Percentiles rank a stretch among this genome's conserved stretches.
Evolutionary conservation across 2,797 vertebrate species (phyloP).

Genomic region (Dendrocincla tyrannina): DNA sequence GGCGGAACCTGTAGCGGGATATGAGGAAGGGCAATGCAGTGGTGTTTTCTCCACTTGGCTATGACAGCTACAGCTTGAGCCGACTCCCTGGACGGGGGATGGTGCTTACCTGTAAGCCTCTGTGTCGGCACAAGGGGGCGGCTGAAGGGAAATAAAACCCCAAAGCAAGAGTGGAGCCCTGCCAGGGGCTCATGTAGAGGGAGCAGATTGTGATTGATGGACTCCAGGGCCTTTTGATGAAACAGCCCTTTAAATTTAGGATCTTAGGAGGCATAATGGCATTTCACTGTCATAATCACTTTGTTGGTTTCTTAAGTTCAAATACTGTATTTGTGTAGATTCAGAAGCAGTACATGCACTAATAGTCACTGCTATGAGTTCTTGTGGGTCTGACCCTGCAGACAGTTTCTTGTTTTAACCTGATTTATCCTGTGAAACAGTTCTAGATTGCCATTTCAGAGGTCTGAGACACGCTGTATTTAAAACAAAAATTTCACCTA

Average conservation of each 20-base stretch:
- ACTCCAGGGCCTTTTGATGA: background rate
- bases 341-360: background rate
- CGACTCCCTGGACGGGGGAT: accelerated
- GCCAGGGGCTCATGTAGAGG: background rate
- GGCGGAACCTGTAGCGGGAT: background rate
- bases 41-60: background rate
- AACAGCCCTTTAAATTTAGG: background rate
- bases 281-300: background rate
- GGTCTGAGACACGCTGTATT: background rate
- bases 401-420: background rate
- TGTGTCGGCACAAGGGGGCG: background rate
- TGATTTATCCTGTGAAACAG: background rate
- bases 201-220: background rate
- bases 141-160: background rate
- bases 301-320: background rate
- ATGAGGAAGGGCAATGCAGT: background rate
- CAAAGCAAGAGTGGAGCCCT: background rate
- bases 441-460: background rate
- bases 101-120: background rate
- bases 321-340: background rate
- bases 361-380: background rate
- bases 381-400: background rate
- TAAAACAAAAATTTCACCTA: background rate
- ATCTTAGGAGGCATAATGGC: background rate
- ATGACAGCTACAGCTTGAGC: background rate